phyloP scores from a whole-genome alignment of 1,140 invertebrate species.

The Cardiocondyla obscurior region DNA sequence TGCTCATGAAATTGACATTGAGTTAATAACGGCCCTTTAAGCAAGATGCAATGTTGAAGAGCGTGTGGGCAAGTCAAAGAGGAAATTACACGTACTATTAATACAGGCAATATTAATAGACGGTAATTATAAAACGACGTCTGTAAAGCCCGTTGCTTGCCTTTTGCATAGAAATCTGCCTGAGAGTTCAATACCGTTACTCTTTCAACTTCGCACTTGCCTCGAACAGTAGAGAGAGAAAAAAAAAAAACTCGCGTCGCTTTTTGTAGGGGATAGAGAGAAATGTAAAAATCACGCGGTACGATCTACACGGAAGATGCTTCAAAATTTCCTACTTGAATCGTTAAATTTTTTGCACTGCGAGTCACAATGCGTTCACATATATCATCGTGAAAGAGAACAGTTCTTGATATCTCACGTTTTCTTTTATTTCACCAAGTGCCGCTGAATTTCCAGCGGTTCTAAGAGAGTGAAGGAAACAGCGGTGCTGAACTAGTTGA shows the following conservation, averaged over 20 bases:
- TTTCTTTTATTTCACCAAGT: not conserved
- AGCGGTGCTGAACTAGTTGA: too few relatives aligned
- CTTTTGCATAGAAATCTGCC: not conserved
- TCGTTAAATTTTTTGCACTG: not conserved
- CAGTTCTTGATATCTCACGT: not conserved
- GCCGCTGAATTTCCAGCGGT: not conserved
- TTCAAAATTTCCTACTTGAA: not conserved
- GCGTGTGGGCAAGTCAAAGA: slow-evolving; percentile 22
- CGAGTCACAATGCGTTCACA: not conserved
- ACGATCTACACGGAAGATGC: not conserved
- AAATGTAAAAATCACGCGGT: not conserved
- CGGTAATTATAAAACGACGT: slow-evolving; percentile 7
- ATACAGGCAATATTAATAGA: slow-evolving; percentile 25
- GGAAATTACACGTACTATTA: slow-evolving; percentile 26
- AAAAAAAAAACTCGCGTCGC: not conserved
- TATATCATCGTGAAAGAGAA: not conserved
- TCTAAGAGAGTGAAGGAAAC: not conserved
- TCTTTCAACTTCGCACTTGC: not conserved
- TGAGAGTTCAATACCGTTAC: not conserved
- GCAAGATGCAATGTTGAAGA: slow-evolving; percentile 1
- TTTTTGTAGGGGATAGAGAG: not conserved
- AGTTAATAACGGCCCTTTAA: slow-evolving; percentile 18
- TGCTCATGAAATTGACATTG: slow-evolving; percentile 36
- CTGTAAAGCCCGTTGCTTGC: not conserved
- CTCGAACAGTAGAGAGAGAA: not conserved